A percentile compares a stretch with the other conserved stretches of the same genome.
Evolutionary conservation across 2,113 vertebrate species (phyloP).

Genomic region (Cervus canadensis): DNA sequence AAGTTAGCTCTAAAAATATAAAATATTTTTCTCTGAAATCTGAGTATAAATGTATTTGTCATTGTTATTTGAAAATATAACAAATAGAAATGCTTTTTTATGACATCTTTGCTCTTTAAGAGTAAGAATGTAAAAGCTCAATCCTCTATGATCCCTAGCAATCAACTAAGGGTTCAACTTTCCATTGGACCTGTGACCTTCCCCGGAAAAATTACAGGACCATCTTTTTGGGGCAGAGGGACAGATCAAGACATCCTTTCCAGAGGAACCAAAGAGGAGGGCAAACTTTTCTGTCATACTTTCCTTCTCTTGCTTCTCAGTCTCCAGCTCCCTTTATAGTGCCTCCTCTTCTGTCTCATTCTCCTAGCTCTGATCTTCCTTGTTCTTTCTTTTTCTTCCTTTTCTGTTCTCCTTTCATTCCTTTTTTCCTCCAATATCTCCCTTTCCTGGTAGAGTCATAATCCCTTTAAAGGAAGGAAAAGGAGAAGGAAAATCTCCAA

Average conservation of each 20-base stretch:
- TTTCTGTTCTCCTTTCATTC: background rate
- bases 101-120: background rate
- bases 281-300: background rate
- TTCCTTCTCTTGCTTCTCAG: background rate
- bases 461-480: background rate
- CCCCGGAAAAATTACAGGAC: background rate
- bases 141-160: background rate
- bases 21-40: background rate
- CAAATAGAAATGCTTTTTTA: background rate
- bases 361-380: background rate
- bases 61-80: background rate
- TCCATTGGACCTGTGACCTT: background rate
- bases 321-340: background rate
- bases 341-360: background rate
- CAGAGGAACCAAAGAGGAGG: background rate
- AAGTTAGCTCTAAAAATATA: background rate
- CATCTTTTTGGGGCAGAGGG: background rate
- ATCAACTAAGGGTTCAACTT: background rate
- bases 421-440: background rate
- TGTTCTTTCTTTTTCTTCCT: background rate
- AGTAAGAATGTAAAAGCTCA: background rate
- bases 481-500: background rate
- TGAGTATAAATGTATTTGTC: background rate
- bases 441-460: background rate
- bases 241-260: background rate